Percentiles rank a stretch among this genome's conserved stretches.
Conservation (phyloP, 2,113 vertebrate species). For the Centropus bengalensis region DNA sequence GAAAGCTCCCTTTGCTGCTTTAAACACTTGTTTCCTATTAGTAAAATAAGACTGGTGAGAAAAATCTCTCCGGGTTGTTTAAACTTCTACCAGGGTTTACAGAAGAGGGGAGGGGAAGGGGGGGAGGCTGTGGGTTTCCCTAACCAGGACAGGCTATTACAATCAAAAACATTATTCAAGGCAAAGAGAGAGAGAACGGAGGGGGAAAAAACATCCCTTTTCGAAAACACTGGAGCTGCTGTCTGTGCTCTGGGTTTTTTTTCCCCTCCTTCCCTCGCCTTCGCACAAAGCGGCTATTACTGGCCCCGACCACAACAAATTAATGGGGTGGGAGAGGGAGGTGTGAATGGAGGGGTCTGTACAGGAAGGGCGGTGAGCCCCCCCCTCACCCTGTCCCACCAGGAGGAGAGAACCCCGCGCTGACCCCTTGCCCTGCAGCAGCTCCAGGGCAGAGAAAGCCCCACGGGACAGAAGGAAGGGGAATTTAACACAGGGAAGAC, state of each 20-base stretch:
- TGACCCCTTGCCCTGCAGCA: constrained; percentile 1
- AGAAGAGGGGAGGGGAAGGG: constrained; percentile 41
- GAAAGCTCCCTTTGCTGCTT: neutral
- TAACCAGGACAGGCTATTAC: constrained; percentile 9
- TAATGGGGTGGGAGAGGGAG: constrained; percentile 49
- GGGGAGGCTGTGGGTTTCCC: constrained; percentile 33
- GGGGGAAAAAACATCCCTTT: constrained; percentile 33
- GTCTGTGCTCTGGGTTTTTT: neutral
- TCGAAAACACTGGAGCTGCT: constrained; percentile 60
- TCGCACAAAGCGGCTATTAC: constrained; percentile 65
- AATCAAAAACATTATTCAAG: constrained; percentile 65
- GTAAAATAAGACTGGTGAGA: constrained; percentile 36
- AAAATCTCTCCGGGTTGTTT: neutral
- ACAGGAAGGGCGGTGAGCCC: neutral
- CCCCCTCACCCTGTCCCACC: neutral
- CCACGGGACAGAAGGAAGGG: neutral
- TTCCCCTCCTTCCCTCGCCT: neutral
- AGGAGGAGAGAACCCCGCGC: neutral
- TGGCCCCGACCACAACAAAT: constrained; percentile 45
- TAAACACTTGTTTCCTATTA: neutral
- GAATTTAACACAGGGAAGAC: rapidly evolving
- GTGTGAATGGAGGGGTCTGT: constrained; percentile 60
- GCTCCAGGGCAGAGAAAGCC: neutral
- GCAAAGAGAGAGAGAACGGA: neutral
- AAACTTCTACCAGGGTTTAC: constrained; percentile 54